phyloP scores from a whole-genome alignment of 1,140 invertebrate species.

The Ips nitidus region DNA sequence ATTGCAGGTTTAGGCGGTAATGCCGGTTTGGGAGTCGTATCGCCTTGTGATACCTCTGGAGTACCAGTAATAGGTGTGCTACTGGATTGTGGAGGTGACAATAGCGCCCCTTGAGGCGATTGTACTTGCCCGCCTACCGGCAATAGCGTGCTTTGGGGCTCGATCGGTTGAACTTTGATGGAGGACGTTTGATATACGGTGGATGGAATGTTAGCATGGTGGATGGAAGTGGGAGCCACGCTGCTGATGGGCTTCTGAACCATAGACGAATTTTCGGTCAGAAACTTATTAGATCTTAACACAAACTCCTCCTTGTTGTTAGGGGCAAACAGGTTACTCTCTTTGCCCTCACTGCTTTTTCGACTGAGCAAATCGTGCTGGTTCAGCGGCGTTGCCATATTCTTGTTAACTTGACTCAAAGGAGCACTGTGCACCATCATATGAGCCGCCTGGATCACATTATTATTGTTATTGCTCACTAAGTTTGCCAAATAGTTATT shows the following conservation, averaged over 20 bases:
- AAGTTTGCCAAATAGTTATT: conserved; percentile 49
- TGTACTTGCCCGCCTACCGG: conserved; percentile 45
- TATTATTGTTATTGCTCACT: conserved; percentile 40
- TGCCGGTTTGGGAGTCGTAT: conserved; percentile 65
- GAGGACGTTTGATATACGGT: conserved; percentile 79
- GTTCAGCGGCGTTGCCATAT: conserved; percentile 61
- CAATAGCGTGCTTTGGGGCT: conserved; percentile 64
- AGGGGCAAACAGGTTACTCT: conserved; percentile 21
- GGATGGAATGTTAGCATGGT: conserved; percentile 66
- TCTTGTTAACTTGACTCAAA: conserved; percentile 63
- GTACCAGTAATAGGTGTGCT: conserved; percentile 59
- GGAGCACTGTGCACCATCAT: conserved; percentile 70
- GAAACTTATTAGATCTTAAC: conserved; percentile 21
- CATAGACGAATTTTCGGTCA: conserved; percentile 3
- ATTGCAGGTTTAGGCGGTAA: conserved; percentile 72
- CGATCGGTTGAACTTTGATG: conserved; percentile 77
- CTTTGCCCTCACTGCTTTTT: conserved; percentile 39
- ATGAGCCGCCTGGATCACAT: conserved; percentile 45
- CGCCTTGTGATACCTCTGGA: conserved; percentile 55
- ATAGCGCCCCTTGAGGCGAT: conserved; percentile 53
- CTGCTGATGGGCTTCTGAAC: conserved; percentile 75
- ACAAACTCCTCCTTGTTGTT: conserved; percentile 17
- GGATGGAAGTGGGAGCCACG: conserved; percentile 73
- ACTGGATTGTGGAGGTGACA: conserved; percentile 61
- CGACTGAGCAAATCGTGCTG: conserved; percentile 54